Percentiles rank a stretch among this genome's conserved stretches.
Conservation (phyloP, 2,113 vertebrate species). For the Puma concolor region DNA sequence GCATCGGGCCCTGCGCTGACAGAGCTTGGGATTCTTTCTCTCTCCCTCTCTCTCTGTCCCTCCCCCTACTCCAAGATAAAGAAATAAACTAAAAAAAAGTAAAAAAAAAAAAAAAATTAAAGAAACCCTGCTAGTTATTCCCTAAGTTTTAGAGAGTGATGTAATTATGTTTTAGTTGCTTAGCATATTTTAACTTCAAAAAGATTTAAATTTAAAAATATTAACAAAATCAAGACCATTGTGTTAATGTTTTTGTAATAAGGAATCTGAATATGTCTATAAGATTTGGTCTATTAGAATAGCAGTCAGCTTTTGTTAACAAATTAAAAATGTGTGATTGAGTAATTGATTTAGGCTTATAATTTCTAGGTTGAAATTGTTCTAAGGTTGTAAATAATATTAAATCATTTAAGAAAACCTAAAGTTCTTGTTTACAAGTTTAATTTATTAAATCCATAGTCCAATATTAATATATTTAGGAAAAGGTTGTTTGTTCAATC, state of each 20-base stretch:
- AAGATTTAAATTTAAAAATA: not conserved
- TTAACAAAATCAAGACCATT: not conserved
- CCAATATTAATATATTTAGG: not conserved
- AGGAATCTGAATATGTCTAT: slow-evolving; percentile 9
- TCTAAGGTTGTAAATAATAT: not conserved
- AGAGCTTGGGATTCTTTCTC: too few species aligned
- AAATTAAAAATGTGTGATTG: not conserved
- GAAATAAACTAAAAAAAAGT: too few species aligned
- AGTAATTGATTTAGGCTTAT: not conserved
- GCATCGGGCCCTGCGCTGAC: too few species aligned
- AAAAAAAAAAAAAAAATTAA: too few species aligned
- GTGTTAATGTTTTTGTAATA: slow-evolving; percentile 10
- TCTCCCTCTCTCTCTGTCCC: too few species aligned
- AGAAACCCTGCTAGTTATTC: not conserved
- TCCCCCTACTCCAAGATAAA: too few species aligned
- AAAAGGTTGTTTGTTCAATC: not conserved
- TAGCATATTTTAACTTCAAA: not conserved
- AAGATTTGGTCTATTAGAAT: not conserved
- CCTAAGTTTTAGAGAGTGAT: not conserved
- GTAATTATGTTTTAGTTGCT: not conserved
- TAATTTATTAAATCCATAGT: not conserved
- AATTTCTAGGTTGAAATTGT: slow-evolving; percentile 28
- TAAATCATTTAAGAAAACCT: not conserved
- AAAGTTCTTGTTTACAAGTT: not conserved
- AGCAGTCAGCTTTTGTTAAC: not conserved